Evolutionary conservation across 2,888 invertebrate species (phyloP).

Genomic region (Cerastis leucographa): DNA sequence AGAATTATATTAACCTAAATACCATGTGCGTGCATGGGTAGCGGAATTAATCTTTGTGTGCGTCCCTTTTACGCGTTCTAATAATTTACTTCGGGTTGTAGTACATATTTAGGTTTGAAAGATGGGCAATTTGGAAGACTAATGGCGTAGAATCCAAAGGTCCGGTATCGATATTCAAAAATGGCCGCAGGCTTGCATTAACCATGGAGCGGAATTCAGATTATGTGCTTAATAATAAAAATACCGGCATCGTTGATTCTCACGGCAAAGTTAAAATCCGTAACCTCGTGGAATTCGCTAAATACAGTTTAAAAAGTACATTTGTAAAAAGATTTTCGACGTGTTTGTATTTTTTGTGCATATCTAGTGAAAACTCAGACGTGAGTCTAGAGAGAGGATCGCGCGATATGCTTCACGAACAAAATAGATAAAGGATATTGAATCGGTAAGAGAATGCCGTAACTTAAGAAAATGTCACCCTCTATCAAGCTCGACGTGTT

Average conservation of each 20-base stretch:
- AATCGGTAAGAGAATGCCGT: slow-evolving; percentile 81
- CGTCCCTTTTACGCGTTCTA: slow-evolving; percentile 64
- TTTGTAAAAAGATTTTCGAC: slow-evolving; percentile 30
- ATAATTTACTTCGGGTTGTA: slow-evolving; percentile 68
- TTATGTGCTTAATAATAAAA: slow-evolving; percentile 42
- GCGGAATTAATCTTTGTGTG: slow-evolving; percentile 62
- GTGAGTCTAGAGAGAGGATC: slow-evolving; percentile 72
- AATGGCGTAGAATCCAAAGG: slow-evolving; percentile 60
- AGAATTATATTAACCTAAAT: slow-evolving; percentile 62
- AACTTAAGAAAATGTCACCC: slow-evolving; percentile 79
- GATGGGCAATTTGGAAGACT: slow-evolving; percentile 67
- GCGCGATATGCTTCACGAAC: slow-evolving; percentile 76
- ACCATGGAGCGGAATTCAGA: slow-evolving; percentile 54
- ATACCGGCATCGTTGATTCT: slow-evolving; percentile 11
- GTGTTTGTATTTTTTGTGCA: slow-evolving; percentile 57
- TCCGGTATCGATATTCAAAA: slow-evolving; percentile 63
- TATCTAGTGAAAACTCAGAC: slow-evolving; percentile 70
- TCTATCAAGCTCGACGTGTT: slow-evolving; percentile 78
- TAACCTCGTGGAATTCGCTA: neutral
- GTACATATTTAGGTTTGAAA: slow-evolving; percentile 65
- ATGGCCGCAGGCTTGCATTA: slow-evolving; percentile 46
- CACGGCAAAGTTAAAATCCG: neutral
- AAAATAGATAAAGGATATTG: slow-evolving; percentile 87
- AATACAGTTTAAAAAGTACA: neutral
- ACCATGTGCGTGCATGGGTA: slow-evolving; percentile 60